These are phyloP conservation scores for Peromyscus melanophrys DNA, from an alignment of 2,797 vertebrate species.

Conservation along the genomic window DNA sequence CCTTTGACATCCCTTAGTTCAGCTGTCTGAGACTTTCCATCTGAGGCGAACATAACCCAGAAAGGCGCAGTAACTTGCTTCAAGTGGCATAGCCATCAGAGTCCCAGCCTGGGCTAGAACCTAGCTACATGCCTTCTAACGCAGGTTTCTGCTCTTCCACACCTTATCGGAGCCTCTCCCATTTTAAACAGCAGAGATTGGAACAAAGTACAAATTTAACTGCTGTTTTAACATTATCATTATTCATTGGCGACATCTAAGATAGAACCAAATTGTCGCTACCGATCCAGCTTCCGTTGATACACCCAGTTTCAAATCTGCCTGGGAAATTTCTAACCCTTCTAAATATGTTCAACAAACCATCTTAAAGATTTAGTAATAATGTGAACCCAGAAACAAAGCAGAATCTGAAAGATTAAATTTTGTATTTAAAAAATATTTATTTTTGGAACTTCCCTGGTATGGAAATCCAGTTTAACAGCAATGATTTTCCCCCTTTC, in stretches of 20 bases:
- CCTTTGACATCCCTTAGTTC: constrained; percentile 23
- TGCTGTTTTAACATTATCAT: constrained; percentile 44
- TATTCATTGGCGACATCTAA: constrained; percentile 38
- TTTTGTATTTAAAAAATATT: constrained; percentile 62
- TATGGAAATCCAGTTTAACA: constrained; percentile 76
- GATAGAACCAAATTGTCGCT: constrained; percentile 52
- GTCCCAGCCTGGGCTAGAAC: not conserved
- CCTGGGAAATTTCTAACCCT: constrained; percentile 63
- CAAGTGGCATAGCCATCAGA: not conserved
- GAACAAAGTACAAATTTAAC: constrained; percentile 62
- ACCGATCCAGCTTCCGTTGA: constrained; percentile 32
- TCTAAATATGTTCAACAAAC: constrained; percentile 56
- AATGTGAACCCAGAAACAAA: constrained; percentile 63
- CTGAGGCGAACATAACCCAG: not conserved
- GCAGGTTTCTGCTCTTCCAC: not conserved
- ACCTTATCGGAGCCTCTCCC: not conserved
- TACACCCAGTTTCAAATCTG: constrained; percentile 68
- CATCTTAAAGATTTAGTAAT: constrained; percentile 65
- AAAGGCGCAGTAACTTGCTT: not conserved
- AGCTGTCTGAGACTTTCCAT: constrained; percentile 46
- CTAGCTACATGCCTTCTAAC: not conserved
- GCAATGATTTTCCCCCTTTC: not conserved
- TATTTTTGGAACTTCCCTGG: constrained; percentile 69
- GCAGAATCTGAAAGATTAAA: constrained; percentile 55
- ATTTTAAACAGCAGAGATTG: constrained; percentile 23